Evolutionary conservation across 2,888 invertebrate species (phyloP), one percentile per base, ranked within the genome.

Genomic region (Drosophila recens): DNA sequence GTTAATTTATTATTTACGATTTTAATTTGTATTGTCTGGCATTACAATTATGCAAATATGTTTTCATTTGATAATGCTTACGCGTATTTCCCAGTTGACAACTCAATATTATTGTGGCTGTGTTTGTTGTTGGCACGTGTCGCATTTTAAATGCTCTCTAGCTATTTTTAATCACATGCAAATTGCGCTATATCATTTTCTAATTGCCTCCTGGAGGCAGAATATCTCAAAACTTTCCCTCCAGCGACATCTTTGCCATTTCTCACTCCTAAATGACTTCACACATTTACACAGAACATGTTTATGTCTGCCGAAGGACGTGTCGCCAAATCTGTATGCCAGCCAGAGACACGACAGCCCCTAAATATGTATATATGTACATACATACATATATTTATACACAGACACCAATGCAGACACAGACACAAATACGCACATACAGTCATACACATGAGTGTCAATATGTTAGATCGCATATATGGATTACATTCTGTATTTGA

Each of bases 101-200:
- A 54, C 52, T 61, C 13, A 15, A 69, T 42, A 20, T 15, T 51
- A 57, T 34, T 42, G n/a, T 51, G 57, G 23, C 20, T 34, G 13
- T n/a, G 13, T 13, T 36, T 36, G 33, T 13, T 20, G 15, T 6
- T 38, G 38, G n/a, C 57, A 68, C 63, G 77, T 79, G 36, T 40
- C 43, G 62, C 40, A 33, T 49, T 42, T 64, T 17, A 54, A 67
- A 65, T 54, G 48, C 40, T 48, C 48, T 48, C 43, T 17, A 36
- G 58, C 58, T 56, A 73, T 66, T 82, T 85, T 85, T 81, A 87
- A 82, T 82, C 74, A 66, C 58, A 76, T 45, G 75, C 78, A 76
- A 80, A 85, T 81, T 82, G 79, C 61, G 69, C 74, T 78, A 69
- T 85, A 85, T 85, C 80, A 83, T 85, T 83, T 83, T 80, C 83